Base-by-base conservation (phyloP, 2,888 invertebrate genomes). In the Nephrotoma flavescens region DNA sequence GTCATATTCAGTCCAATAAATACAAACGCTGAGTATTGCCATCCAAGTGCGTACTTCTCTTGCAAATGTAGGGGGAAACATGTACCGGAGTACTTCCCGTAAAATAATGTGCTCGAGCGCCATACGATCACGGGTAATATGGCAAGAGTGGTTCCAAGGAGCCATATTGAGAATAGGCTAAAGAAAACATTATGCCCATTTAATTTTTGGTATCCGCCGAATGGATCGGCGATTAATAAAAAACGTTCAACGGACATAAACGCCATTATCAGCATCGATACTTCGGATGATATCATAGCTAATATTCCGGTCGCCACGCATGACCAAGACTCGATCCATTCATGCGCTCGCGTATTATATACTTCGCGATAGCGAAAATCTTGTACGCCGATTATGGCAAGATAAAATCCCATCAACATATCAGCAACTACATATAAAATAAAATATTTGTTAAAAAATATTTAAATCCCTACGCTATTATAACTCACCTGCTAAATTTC, bases 31-130 rank as follows among this genome's bases (percentile, higher is more conserved):
- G 95, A 95, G 89, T 95, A 95, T 89, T 95, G 92, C 95, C 95
- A 95, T 19, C 95, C 95, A 41, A 93, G 89, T 3, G 93, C 92
- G 90, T 92, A 95, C 0, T 95, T 94, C 88, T 95, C 94, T 88
- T 94, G 94, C 87, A 95, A 94, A 90, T 95, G 95, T 41, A 95
- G 90, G 0, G 95, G 95, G 89, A 95, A 94, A 88, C 95, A 95
- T 89, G 95, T 93, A 84, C 95, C 94, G 86, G 94, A 94, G 86
- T 92, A 90, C 31, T 93, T 92, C 12, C 95, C 95, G 89, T 95
- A 95, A 90, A 94, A 95, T 88, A 92, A 92, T 0, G 93, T 93
- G 87, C 93, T 93, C 84, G 93, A 93, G 86, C 92, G 91, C 94
- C 94, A 94, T 83, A 93, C 92, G 42, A 94, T 90, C 2, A 93